Percentiles rank a stretch among this genome's conserved stretches.
Conservation (phyloP, 2,113 vertebrate genomes). For the Ifrita kowaldi region DNA sequence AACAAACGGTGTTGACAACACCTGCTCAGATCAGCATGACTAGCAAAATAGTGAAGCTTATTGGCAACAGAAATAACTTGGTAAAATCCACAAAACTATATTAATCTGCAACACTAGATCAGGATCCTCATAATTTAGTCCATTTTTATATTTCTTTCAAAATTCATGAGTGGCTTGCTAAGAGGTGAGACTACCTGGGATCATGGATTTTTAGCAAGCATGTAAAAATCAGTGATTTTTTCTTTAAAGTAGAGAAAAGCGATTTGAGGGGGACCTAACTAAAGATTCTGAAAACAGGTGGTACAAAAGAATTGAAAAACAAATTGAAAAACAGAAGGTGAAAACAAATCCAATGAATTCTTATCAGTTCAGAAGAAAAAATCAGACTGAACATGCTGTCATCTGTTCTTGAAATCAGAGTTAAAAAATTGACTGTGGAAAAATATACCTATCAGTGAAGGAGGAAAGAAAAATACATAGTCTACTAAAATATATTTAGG, state of each 20-base stretch:
- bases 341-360: background rate
- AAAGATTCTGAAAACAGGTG: background rate
- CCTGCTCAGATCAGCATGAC: background rate
- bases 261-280: background rate
- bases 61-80: background rate
- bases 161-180: background rate
- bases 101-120: background rate
- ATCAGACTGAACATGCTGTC: background rate
- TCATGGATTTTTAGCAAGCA: background rate
- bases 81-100: background rate
- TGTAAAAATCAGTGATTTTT: background rate
- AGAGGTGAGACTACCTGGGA: background rate
- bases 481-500: background rate
- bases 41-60: background rate
- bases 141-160: background rate
- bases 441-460: background rate
- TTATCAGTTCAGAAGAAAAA: background rate
- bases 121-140: background rate
- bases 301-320: background rate
- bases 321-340: background rate
- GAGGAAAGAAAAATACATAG: background rate
- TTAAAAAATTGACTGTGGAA: background rate
- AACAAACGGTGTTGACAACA: background rate
- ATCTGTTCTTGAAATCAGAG: background rate
- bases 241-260: background rate